Conservation (phyloP, 2,888 invertebrate genomes). For the Pyrochroa serraticornis region DNA sequence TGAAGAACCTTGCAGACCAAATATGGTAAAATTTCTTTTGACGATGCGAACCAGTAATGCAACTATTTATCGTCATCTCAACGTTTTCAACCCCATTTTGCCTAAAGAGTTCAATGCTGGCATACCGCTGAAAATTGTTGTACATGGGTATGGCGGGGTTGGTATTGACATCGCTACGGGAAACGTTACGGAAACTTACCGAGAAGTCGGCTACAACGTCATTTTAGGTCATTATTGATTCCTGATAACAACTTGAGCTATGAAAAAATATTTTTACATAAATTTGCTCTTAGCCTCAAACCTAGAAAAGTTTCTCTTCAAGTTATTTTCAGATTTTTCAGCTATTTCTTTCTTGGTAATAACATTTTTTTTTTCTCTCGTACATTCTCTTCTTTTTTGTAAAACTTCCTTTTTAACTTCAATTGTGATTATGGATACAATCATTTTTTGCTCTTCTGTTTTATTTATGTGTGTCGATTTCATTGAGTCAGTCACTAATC, state of each 20-base stretch:
- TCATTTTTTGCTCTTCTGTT: too few species aligned
- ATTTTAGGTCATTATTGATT: conserved; percentile 44
- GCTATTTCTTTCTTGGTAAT: too few species aligned
- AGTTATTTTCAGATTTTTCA: too few species aligned
- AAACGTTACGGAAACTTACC: conserved; percentile 49
- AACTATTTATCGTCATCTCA: conserved; percentile 36
- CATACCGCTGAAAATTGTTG: conserved; percentile 49
- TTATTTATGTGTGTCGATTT: too few species aligned
- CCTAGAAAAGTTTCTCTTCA: too few species aligned
- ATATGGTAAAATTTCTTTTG: conserved; percentile 52
- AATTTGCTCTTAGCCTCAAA: too few species aligned
- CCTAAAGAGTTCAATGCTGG: conserved; percentile 42
- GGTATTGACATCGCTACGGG: conserved; percentile 52
- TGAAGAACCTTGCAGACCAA: conserved; percentile 53
- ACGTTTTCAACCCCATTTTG: conserved; percentile 48
- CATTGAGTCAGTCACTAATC: too few species aligned
- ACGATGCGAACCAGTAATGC: conserved; percentile 38
- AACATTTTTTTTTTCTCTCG: too few species aligned
- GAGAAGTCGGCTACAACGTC: conserved; percentile 48
- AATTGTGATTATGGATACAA: too few species aligned
- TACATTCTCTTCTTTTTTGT: too few species aligned
- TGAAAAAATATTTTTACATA: too few species aligned
- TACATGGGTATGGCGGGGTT: conserved; percentile 59
- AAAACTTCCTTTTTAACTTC: too few species aligned
- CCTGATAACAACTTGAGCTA: not conserved